Evolutionary conservation across 1,140 invertebrate species (phyloP), one percentile per base, ranked within the genome.

Genomic region (Capitella teleta): DNA sequence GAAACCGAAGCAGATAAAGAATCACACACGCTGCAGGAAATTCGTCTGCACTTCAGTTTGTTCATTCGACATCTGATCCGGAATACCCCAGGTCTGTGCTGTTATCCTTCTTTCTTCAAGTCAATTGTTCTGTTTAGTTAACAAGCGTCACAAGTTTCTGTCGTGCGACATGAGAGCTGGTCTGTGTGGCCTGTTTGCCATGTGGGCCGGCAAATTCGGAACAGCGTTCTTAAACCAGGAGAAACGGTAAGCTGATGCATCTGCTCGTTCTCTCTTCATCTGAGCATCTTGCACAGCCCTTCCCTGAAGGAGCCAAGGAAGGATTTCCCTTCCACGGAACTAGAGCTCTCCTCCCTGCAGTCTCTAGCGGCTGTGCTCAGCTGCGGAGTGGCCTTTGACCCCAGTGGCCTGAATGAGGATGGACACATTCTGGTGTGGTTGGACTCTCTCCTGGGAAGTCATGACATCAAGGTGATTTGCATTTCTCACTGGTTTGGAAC

Each of bases 311-410:
- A 24, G 25, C 38, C 38, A 14, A 40, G 19, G 19, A 40, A 24
- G 16, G 14, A 19, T 18, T 18, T 21, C 19, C 25, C 19, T 24
- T 40, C 19, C 38, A 67, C 74, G 10, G 78, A 82, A 52, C 73
- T 82, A 30, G 81, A 85, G 61, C 71, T 82, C 56, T 74, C 78
- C 8, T 78, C 82, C 19, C 70, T 82, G 1, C 82, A 70, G 32
- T 91, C 94, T 4, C 94, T 97, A 86, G 90, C 87, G 52, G 84
- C 88, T 25, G 74, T 98, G 2, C 76, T 97, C 0, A 95, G 89
- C 63, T 96, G 92, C 72, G 95, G 95, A 0, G 83, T 90, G 1
- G 87, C 89, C 58, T 97, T 97, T 70, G 87, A 94, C 62, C 78
- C 83, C 0, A 77, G 80, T 45, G 83, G 82, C 28, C 80, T 88